phyloP scores from a whole-genome alignment of 2,888 invertebrate species.

The Drosophila siamana region DNA sequence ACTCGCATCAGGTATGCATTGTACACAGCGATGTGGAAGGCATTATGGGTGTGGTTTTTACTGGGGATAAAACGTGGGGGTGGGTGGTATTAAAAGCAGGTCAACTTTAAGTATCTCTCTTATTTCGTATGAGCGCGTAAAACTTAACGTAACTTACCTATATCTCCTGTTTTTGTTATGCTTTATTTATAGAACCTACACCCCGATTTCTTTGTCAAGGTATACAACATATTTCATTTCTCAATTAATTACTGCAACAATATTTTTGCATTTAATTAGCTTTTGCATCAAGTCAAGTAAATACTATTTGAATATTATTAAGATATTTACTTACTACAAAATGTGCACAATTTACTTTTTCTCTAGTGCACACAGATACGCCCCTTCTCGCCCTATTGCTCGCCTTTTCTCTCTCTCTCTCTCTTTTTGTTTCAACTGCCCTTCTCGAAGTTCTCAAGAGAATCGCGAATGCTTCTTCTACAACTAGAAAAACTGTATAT shows the following conservation, averaged over 20 bases:
- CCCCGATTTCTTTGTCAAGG: constrained; percentile 85
- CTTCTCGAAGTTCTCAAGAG: constrained; percentile 4
- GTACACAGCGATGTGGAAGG: constrained; percentile 1
- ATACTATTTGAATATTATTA: constrained; percentile 31
- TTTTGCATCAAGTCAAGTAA: constrained; percentile 59
- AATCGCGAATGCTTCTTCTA: constrained; percentile 17
- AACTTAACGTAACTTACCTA: constrained; percentile 53
- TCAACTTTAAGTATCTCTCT: constrained; percentile 15
- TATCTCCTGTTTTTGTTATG: constrained; percentile 73
- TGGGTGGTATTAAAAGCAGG: constrained; percentile 13
- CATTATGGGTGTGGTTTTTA: constrained; percentile 9
- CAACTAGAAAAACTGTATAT: background rate
- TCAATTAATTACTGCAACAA: constrained; percentile 59
- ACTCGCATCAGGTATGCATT: constrained; percentile 85
- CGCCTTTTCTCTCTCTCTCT: background rate
- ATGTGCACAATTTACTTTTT: constrained; percentile 39
- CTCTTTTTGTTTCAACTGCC: background rate
- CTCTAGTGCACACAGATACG: constrained; percentile 41
- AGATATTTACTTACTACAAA: constrained; percentile 18
- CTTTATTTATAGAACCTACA: constrained; percentile 85
- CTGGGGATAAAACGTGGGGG: background rate
- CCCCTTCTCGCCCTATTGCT: constrained; percentile 13
- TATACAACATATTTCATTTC: constrained; percentile 75
- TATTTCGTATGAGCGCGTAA: constrained; percentile 41
- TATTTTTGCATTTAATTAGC: constrained; percentile 71